These are phyloP conservation scores for Lumbricus terrestris DNA, from an alignment of 2,888 invertebrate species.

Conservation along the genomic window DNA sequence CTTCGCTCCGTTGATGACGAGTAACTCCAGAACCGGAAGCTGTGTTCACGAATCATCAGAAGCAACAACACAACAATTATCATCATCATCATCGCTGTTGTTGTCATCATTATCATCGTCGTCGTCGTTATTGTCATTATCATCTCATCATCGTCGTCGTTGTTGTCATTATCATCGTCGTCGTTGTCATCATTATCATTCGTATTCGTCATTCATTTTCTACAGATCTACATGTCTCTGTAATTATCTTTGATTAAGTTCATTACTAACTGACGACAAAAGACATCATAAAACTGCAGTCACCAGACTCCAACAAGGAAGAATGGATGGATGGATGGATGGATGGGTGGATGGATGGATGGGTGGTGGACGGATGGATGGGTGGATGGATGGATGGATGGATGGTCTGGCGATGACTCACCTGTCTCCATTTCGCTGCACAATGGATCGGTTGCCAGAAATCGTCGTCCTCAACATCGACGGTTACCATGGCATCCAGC, in stretches of 20 bases:
- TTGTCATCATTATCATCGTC: not conserved
- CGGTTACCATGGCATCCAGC: conserved; percentile 78
- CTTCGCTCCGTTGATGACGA: conserved; percentile 78
- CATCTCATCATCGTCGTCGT: not conserved
- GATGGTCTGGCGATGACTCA: conserved; percentile 53
- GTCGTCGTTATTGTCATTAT: not conserved
- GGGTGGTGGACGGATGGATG: not conserved
- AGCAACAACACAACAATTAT: not conserved
- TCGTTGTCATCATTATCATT: too few relatives aligned
- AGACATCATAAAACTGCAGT: too few relatives aligned
- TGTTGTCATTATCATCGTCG: too few relatives aligned
- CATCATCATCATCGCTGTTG: not conserved
- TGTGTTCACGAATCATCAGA: not conserved
- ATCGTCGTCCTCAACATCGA: conserved; percentile 88
- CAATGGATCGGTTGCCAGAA: conserved; percentile 98
- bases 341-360: not conserved
- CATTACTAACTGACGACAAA: too few relatives aligned
- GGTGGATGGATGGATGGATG: too few relatives aligned
- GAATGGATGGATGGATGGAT: too few relatives aligned
- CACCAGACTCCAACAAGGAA: too few relatives aligned
- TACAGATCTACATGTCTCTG: not conserved
- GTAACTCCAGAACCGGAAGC: conserved; percentile 7
- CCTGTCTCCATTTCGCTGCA: conserved; percentile 98
- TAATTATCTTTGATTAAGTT: not conserved
- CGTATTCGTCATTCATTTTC: too few relatives aligned